phyloP scores from a whole-genome alignment of 2,113 vertebrate genomes.

The Dipodomys spectabilis region DNA sequence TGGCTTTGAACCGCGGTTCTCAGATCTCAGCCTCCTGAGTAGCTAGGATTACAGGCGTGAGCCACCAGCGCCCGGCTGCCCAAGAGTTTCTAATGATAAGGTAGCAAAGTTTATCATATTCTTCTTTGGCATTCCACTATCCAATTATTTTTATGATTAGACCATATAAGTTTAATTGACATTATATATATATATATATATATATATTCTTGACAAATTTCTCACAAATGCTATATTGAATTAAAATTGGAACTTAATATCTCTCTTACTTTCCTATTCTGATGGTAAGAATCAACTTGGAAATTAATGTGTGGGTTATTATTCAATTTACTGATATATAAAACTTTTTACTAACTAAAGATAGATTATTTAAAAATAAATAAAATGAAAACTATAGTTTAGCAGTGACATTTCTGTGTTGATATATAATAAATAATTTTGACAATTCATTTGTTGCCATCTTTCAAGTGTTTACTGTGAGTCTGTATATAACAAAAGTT shows the following conservation, averaged over 20 bases:
- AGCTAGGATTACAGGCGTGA: too few relatives aligned
- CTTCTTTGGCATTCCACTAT: background rate
- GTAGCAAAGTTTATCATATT: background rate
- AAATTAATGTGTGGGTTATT: background rate
- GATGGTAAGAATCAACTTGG: background rate
- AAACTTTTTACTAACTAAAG: background rate
- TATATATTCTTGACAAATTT: background rate
- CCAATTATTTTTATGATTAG: background rate
- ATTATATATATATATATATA: background rate
- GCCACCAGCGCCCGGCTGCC: too few relatives aligned
- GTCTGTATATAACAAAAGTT: background rate
- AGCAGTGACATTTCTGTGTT: background rate
- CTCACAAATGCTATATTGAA: background rate
- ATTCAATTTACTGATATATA: slow-evolving; percentile 4
- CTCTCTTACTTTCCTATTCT: background rate
- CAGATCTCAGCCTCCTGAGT: too few relatives aligned
- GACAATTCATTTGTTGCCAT: background rate
- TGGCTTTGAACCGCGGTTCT: too few relatives aligned
- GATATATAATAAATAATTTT: background rate
- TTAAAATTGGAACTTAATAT: background rate
- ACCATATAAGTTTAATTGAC: background rate
- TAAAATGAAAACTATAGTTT: too few relatives aligned
- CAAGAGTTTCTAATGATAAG: background rate
- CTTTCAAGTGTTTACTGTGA: background rate
- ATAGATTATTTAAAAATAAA: too few relatives aligned